phyloP scores from a whole-genome alignment of 2,797 vertebrate genomes.

The Lophius americanus region DNA sequence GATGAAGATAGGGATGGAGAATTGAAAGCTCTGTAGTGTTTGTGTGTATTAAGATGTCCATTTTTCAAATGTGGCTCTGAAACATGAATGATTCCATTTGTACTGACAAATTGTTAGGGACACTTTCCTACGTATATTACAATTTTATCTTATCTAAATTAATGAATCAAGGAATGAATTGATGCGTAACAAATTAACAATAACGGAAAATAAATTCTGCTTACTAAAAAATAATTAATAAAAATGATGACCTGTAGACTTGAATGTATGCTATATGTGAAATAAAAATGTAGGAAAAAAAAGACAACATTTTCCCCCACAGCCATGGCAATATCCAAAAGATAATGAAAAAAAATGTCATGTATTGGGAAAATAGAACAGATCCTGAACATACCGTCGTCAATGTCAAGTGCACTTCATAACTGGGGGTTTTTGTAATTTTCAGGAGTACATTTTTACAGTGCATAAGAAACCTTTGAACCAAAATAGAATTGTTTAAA shows the following conservation, averaged over 20 bases:
- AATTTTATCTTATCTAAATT: too few relatives aligned
- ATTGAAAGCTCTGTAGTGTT: slow-evolving; percentile 17
- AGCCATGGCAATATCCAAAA: too few relatives aligned
- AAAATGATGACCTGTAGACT: neutral
- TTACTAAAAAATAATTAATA: too few relatives aligned
- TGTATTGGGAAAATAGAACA: too few relatives aligned
- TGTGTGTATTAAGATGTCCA: neutral
- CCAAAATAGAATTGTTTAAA: neutral
- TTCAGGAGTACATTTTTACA: too few relatives aligned
- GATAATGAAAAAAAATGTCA: too few relatives aligned
- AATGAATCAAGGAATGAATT: neutral
- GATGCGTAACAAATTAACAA: neutral
- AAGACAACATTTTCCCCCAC: too few relatives aligned
- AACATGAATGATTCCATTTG: slow-evolving; percentile 65
- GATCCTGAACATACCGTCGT: too few relatives aligned
- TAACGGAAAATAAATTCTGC: too few relatives aligned
- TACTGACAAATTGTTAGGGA: slow-evolving; percentile 47
- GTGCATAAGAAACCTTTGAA: too few relatives aligned
- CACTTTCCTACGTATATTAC: neutral
- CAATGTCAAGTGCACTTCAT: too few relatives aligned
- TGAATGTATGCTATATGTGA: neutral
- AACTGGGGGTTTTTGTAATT: too few relatives aligned
- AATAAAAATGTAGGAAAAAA: neutral
- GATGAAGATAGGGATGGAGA: slow-evolving; percentile 57
- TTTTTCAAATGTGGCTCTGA: slow-evolving; percentile 11